Evolutionary conservation across 2,113 vertebrate genomes (phyloP).

Genomic region (Ascaphus truei): DNA sequence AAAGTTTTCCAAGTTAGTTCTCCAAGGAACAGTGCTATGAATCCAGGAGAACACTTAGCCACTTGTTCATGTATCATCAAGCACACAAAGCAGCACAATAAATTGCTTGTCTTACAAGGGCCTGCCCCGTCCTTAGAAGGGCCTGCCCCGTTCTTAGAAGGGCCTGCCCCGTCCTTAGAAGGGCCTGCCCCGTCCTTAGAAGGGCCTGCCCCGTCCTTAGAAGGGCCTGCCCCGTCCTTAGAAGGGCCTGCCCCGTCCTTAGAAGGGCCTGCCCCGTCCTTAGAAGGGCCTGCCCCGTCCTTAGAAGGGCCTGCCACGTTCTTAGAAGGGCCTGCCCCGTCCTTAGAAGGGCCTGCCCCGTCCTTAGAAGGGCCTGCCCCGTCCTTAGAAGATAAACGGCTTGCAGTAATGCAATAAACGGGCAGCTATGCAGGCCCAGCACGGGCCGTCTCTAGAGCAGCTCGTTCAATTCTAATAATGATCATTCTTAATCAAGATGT

Average conservation of each 20-base stretch:
- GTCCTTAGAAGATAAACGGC: background rate
- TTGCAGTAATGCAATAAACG: background rate
- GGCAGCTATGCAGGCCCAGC: background rate
- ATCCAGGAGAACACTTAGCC: background rate
- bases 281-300: background rate
- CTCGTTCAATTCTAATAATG: background rate
- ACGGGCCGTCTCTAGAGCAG: background rate
- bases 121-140: background rate
- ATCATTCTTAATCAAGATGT: background rate
- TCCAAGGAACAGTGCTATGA: background rate
- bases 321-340: background rate
- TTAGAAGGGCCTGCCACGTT: too few species aligned
- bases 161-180: background rate
- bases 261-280: too few species aligned
- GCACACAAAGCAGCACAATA: background rate
- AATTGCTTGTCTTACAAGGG: background rate
- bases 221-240: too few species aligned
- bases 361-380: background rate
- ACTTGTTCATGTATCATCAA: background rate
- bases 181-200: too few species aligned
- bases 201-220: background rate
- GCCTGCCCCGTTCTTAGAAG: too few species aligned
- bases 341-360: background rate
- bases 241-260: background rate
- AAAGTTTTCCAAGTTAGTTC: conserved; percentile 10